Evolutionary conservation across 2,888 invertebrate species (phyloP).

Genomic region (Chrysina gloriosa): DNA sequence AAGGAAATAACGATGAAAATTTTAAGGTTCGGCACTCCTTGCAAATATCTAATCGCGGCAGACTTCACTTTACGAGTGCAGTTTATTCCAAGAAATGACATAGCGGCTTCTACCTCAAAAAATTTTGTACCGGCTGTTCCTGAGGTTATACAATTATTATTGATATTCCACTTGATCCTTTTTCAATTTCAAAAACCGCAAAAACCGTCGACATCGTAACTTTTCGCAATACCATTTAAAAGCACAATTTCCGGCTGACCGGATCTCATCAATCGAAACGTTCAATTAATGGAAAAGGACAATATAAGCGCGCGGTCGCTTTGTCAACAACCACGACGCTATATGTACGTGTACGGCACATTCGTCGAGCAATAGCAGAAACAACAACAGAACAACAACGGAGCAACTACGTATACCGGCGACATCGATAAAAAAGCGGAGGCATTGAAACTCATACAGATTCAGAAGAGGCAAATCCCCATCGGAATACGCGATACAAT

Average conservation of each 20-base stretch:
- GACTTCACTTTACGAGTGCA: no score
- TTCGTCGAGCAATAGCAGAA: conserved; percentile 18
- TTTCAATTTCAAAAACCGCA: neutral
- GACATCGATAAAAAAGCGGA: conserved; percentile 36
- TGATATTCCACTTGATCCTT: no score
- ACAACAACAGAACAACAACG: conserved; percentile 50
- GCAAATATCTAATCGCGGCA: no score
- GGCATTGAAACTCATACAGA: conserved; percentile 21
- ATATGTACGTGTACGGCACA: neutral
- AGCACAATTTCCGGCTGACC: conserved; percentile 52
- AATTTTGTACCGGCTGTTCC: no score
- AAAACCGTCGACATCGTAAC: neutral
- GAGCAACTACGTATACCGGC: conserved; percentile 48
- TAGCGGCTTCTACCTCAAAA: no score
- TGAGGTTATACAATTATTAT: no score
- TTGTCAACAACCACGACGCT: conserved; percentile 53
- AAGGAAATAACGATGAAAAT: no score
- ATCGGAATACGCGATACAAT: conserved; percentile 50
- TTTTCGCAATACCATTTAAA: conserved; percentile 5
- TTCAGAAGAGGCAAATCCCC: conserved; percentile 43
- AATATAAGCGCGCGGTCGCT: conserved; percentile 51
- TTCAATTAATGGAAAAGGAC: conserved; percentile 52
- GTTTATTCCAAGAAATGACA: no score
- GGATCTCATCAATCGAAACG: conserved; percentile 57
- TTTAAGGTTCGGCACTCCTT: no score